Base-by-base conservation (phyloP, 2,797 vertebrate genomes). In the Hoplostethus mediterraneus region DNA sequence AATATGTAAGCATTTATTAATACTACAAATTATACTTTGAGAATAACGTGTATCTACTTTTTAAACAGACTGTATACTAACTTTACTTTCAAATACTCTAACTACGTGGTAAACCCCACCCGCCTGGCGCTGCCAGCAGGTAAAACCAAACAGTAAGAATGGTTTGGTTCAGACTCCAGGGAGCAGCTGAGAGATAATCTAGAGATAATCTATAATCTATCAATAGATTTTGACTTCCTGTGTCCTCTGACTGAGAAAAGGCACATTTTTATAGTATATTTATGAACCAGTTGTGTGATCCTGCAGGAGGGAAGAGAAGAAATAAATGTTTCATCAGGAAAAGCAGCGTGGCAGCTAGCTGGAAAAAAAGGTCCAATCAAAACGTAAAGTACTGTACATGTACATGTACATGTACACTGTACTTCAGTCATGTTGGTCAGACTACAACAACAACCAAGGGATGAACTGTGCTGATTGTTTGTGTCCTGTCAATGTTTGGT, bases 371-470 rank as follows among this genome's bases (percentile, higher is more conserved):
- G 3, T 3, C 2, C 11, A 42, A 54, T 2, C 28, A 14, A 2
- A 48, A 67, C 36, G 80, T 76, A 77, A 67, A 42, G 80, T 76
- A 77, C 66, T 80, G 66, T 81, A 53, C 2, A 16, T n/a, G n/a
- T n/a, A n/a, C n/a, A n/a, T n/a, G n/a, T n/a, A n/a, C n/a, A n/a
- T n/a, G n/a, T n/a, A n/a, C n/a, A n/a, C n/a, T n/a, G n/a, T n/a
- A 6, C 51, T 74, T n/a, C 0, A 63, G 63, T 87, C 82, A 67
- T 59, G 71, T 88, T 82, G 84, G 80, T 85, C 80, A 78, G 76
- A 89, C 49, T 59, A 67, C 0, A 78, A 76, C 84, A 79, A 80
- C 81, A 47, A 30, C 44, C 33, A 59, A 68, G 69, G 80, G 73
- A 17, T 60, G 81, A 75, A 47, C 44, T 67, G 71, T 69, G 69